Evolutionary conservation across 2,113 vertebrate genomes (phyloP).

Genomic region (Colossoma macropomum): DNA sequence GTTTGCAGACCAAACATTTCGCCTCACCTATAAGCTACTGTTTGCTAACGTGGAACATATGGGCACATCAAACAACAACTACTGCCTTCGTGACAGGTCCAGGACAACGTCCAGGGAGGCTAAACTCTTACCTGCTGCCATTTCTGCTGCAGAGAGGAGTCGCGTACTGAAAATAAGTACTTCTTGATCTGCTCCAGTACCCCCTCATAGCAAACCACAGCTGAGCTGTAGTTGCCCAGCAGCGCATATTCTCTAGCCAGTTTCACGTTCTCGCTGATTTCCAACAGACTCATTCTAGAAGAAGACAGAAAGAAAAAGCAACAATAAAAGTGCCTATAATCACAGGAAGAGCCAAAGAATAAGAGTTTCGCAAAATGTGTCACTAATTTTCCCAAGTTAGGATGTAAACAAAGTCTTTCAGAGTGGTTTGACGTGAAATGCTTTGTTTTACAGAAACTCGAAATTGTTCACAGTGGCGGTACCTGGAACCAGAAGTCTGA

Average conservation of each 20-base stretch:
- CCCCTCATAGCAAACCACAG: conserved; percentile 92
- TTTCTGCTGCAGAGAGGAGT: conserved; percentile 85
- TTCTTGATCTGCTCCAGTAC: conserved; percentile 94
- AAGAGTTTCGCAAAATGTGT: no score
- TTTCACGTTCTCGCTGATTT: conserved; percentile 96
- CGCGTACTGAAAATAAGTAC: conserved; percentile 85
- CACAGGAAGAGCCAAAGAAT: no score
- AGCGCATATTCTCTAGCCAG: conserved; percentile 94
- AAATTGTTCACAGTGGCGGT: no score
- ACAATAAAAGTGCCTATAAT: background rate
- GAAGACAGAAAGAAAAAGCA: background rate
- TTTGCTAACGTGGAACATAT: background rate
- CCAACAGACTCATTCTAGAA: conserved; percentile 89
- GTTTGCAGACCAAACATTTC: background rate
- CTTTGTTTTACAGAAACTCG: no score
- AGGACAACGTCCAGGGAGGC: no score
- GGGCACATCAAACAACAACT: background rate
- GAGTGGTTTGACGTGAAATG: no score
- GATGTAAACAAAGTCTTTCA: no score
- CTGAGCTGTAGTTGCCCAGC: conserved; percentile 95
- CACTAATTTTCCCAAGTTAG: no score
- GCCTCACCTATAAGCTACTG: background rate
- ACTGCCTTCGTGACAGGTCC: background rate
- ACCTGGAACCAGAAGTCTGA: no score
- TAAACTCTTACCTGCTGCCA: conserved; percentile 89